A percentile compares a stretch with the other conserved stretches of the same genome.
Conservation (phyloP, 2,797 vertebrate species). For the Ctenosaura bakeri region DNA sequence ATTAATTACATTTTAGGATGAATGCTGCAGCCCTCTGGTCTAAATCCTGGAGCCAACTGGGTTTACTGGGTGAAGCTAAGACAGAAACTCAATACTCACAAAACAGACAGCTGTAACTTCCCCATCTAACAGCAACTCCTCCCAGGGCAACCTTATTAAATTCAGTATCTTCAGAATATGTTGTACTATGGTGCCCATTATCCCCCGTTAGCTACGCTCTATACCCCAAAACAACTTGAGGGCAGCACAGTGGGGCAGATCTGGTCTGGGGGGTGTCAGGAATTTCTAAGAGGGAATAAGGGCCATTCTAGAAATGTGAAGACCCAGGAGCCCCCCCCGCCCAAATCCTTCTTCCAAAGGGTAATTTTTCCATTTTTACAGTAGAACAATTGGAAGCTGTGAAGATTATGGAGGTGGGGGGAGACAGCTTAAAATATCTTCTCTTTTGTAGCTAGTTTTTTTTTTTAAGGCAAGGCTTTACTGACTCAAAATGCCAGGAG, state of each 20-base stretch:
- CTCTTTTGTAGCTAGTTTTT: too few species aligned
- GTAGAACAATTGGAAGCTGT: too few species aligned
- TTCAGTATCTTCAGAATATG: too few species aligned
- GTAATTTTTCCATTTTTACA: neutral
- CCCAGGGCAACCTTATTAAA: too few species aligned
- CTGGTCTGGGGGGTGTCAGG: neutral
- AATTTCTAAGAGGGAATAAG: neutral
- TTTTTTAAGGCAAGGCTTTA: too few species aligned
- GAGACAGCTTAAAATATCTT: too few species aligned
- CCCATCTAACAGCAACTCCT: neutral
- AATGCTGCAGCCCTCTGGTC: neutral
- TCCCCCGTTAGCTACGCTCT: too few species aligned
- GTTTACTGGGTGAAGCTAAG: neutral
- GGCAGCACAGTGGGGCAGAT: neutral
- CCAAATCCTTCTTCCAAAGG: neutral
- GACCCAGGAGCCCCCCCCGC: neutral
- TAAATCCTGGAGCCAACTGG: neutral
- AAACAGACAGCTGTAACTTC: neutral
- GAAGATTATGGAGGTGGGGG: too few species aligned
- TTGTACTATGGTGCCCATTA: too few species aligned
- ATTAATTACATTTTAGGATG: slow-evolving; percentile 17
- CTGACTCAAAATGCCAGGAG: too few species aligned
- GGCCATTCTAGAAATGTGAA: too few species aligned
- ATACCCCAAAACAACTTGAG: too few species aligned
- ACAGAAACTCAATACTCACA: neutral